Evolutionary conservation across 2,888 invertebrate species (phyloP).

Genomic region (Nyleta sp.): DNA sequence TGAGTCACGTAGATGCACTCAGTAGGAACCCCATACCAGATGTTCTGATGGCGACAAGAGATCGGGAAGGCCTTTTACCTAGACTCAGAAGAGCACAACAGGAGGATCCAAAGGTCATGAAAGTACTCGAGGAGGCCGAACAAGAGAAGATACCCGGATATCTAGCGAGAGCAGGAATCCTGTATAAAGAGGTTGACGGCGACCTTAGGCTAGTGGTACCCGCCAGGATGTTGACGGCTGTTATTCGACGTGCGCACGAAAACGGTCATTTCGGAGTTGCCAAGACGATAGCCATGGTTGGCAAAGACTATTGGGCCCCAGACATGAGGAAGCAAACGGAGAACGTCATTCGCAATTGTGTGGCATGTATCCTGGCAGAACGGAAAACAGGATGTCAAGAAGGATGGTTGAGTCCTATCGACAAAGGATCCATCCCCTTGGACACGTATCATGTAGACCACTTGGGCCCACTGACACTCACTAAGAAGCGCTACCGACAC

Average conservation of each 20-base stretch:
- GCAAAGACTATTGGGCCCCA: conserved; percentile 10
- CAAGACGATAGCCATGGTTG: conserved; percentile 60
- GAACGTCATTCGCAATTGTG: neutral
- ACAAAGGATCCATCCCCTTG: conserved; percentile 28
- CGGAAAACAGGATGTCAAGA: conserved; percentile 18
- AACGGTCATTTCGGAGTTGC: conserved; percentile 75
- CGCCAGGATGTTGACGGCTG: conserved; percentile 73
- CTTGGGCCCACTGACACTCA: conserved; percentile 1
- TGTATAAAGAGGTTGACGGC: conserved; percentile 41
- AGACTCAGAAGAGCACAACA: conserved; percentile 48
- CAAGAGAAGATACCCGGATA: conserved; percentile 63
- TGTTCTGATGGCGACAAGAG: conserved; percentile 17
- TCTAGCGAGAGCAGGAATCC: conserved; percentile 3
- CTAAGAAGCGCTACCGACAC: conserved; percentile 63
- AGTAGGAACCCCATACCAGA: conserved; percentile 62
- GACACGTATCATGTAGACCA: conserved; percentile 28
- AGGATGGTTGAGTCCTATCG: conserved; percentile 15
- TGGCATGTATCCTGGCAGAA: conserved; percentile 15
- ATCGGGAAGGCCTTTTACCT: conserved; percentile 20
- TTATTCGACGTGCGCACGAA: conserved; percentile 76
- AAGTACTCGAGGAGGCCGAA: conserved; percentile 17
- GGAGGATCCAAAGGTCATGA: conserved; percentile 34
- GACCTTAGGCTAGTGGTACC: conserved; percentile 72
- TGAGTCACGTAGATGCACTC: conserved; percentile 67
- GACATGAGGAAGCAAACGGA: neutral